These are phyloP conservation scores for human (Homo sapiens) DNA, from an alignment of 2,113 vertebrate genomes.

Conservation along the genomic window GRCh38 chr7:127784501-127785000, in stretches of 20 bases:
- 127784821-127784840: not conserved
- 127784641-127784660: not conserved
- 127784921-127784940: too few relatives aligned
- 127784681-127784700: not conserved
- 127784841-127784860: not conserved
- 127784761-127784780: not conserved
- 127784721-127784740: constrained; percentile 4
- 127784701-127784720: not conserved
- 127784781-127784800: not conserved
- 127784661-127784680: not conserved
- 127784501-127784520: not conserved
- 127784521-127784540: not conserved
- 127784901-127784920: not conserved
- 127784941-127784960: too few relatives aligned
- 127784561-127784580: not conserved
- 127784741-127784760: not conserved
- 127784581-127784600: not conserved
- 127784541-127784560: not conserved
- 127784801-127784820: not conserved
- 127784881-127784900: not conserved
- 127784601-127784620: not conserved
- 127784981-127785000: too few relatives aligned
- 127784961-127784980: too few relatives aligned
- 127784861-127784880: not conserved
- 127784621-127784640: not conserved